A percentile compares a stretch with the other conserved stretches of the same genome.
These are phyloP conservation scores for Astur gentilis DNA, from an alignment of 2,113 vertebrate species.

Conservation along the genomic window DNA sequence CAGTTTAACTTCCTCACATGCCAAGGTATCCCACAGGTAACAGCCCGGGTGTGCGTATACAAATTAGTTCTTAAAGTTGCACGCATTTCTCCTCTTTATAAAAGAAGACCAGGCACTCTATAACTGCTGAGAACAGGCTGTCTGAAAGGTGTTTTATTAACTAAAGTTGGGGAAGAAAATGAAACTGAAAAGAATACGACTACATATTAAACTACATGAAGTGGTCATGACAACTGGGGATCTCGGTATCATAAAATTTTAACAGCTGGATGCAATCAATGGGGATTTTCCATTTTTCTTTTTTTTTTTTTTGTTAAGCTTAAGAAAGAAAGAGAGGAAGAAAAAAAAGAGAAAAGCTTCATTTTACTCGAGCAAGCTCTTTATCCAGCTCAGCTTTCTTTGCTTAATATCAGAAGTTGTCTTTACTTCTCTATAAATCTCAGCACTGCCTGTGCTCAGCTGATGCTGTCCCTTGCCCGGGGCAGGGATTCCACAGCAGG, in stretches of 20 bases:
- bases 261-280: slow-evolving; percentile 52
- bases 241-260: slow-evolving; percentile 52
- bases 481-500: not conserved
- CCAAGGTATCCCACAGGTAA: not conserved
- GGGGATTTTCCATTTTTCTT: slow-evolving; percentile 23
- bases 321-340: not conserved
- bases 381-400: slow-evolving; percentile 11
- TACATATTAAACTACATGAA: slow-evolving; percentile 49
- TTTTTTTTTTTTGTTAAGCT: not conserved
- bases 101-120: not conserved
- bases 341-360: not conserved
- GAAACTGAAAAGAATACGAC: slow-evolving; percentile 60
- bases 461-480: rapidly evolving
- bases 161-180: slow-evolving; percentile 52
- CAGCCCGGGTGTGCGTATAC: rapidly evolving
- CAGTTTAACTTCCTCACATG: not conserved
- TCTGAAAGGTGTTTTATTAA: slow-evolving; percentile 64
- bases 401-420: slow-evolving; percentile 21
- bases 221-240: slow-evolving; percentile 49
- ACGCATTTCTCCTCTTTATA: not conserved
- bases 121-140: slow-evolving; percentile 27
- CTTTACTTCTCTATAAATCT: slow-evolving; percentile 32
- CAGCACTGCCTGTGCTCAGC: not conserved
- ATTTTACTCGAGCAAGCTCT: not conserved
- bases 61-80: not conserved